Evolutionary conservation across 2,113 vertebrate genomes (phyloP), one percentile per base, ranked within the genome.

Genomic region (Cyanoramphus novaezelandiae): DNA sequence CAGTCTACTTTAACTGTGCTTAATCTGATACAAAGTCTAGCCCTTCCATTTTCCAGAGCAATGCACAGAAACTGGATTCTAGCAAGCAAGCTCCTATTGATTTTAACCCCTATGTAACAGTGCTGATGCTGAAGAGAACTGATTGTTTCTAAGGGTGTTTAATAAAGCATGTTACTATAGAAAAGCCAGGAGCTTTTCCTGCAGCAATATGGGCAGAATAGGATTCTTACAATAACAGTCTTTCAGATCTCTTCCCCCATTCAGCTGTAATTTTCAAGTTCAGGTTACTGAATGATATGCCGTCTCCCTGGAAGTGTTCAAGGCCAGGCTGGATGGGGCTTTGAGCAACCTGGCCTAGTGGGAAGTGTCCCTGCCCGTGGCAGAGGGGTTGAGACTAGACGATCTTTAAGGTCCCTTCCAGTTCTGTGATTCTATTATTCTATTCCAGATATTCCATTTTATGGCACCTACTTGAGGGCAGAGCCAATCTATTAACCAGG

Each of bases 261-360:
- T 44, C 57, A 89, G 70, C 69, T 78, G 92, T 85, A 82, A 77
- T 86, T 92, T 93, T 83, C 60, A 57, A 78, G 47, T 82, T 92
- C 86, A 82, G 57, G 74, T 89, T 95, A 75, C 77, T 64, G 53
- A 82, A 64, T 0, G 0, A 68, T 86, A 59, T 16, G 57, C 57
- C 3, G 9, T 21, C 13, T 35, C 57, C 21, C 13, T 59, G 57
- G 33, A 35, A 59, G 21, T 59, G n/a, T 35, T 24, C 21, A 24
- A 35, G n/a, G 33, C 33, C n/a, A 59, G 13, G 57, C 3, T 35
- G 57, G 57, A 35, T 24, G 57, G 21, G 33, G 13, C n/a, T 35
- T 59, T 59, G 57, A 59, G 57, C 57, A 59, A 24, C 33, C 21
- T 35, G 33, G 21, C 24, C 57, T 35, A 59, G 33, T 16, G n/a